These are phyloP conservation scores for Platyrinchus mystaceus DNA, from an alignment of 2,797 vertebrate genomes.

Conservation along the genomic window DNA sequence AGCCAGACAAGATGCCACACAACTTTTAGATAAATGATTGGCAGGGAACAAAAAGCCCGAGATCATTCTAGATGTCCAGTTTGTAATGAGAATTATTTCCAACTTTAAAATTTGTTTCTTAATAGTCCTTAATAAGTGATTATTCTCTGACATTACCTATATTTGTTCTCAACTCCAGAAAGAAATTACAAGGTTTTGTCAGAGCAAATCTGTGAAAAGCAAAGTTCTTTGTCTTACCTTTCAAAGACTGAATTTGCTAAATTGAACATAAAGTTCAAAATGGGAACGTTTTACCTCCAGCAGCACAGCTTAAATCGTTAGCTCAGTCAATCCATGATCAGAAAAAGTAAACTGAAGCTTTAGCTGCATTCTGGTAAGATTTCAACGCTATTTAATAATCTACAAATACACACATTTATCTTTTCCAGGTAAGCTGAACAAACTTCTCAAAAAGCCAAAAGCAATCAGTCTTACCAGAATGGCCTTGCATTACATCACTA, in stretches of 20 bases:
- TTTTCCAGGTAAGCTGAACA: not conserved
- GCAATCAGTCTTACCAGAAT: not conserved
- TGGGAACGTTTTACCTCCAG: not conserved
- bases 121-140: not conserved
- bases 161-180: not conserved
- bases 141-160: not conserved
- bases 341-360: not conserved
- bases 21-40: not conserved
- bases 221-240: not conserved
- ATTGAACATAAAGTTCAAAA: not conserved
- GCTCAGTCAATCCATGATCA: not conserved
- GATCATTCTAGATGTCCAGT: not conserved
- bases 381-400: not conserved
- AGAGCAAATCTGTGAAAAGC: not conserved
- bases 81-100: not conserved
- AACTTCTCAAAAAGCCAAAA: not conserved
- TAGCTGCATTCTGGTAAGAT: not conserved
- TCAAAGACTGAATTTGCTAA: not conserved
- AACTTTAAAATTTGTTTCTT: not conserved
- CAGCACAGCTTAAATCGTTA: not conserved
- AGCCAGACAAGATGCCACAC: not conserved
- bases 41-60: not conserved
- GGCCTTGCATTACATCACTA: not conserved
- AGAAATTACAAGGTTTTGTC: not conserved
- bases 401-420: not conserved